Evolutionary conservation across 2,113 vertebrate species (phyloP).

Genomic region (Ciconia stormi): DNA sequence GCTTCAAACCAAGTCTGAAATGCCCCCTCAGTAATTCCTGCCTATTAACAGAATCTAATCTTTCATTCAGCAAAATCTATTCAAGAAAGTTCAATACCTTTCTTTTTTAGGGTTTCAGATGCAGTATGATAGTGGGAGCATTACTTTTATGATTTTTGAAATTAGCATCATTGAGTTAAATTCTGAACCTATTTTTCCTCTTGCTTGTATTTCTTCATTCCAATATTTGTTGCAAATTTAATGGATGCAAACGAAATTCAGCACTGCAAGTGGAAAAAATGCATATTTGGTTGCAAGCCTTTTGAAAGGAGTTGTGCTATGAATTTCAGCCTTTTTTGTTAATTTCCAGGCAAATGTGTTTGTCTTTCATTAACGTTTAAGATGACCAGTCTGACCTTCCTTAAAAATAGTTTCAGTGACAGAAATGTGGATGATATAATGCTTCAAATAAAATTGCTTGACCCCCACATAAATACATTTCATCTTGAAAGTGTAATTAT

Average conservation of each 20-base stretch:
- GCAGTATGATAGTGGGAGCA: background rate
- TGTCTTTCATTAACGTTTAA: background rate
- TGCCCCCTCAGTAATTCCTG: background rate
- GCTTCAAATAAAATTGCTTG: constrained; percentile 12
- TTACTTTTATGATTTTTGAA: background rate
- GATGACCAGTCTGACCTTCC: background rate
- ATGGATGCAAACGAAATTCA: background rate
- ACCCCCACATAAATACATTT: constrained; percentile 38
- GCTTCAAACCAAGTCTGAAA: background rate
- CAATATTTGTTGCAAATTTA: background rate
- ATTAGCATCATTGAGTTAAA: background rate
- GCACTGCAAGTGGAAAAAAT: background rate
- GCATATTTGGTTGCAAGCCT: background rate
- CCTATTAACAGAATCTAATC: background rate
- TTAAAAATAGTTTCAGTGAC: background rate
- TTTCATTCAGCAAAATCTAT: background rate
- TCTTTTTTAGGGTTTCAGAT: background rate
- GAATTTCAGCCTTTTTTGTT: background rate
- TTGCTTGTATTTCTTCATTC: background rate
- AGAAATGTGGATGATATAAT: constrained; percentile 11
- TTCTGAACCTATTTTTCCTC: background rate
- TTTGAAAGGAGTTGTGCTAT: background rate
- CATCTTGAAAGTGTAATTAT: constrained; percentile 58
- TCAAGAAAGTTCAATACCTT: background rate
- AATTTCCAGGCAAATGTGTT: background rate